phyloP scores from a whole-genome alignment of 2,113 vertebrate genomes.

The Girardinichthys multiradiatus region DNA sequence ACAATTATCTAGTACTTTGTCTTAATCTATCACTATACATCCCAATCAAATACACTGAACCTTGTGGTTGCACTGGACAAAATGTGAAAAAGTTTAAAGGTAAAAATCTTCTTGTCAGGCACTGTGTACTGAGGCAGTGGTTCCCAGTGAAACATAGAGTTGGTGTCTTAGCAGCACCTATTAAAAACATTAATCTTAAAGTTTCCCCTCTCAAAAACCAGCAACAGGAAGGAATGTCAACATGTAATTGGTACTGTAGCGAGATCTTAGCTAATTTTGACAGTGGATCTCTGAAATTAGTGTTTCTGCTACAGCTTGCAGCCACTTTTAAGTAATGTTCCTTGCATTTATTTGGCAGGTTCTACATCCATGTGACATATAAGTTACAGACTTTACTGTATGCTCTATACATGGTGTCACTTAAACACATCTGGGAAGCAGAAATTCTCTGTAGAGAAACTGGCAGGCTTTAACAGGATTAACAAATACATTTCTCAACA shows the following conservation, averaged over 20 bases:
- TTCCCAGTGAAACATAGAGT: too few species aligned
- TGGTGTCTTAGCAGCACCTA: background rate
- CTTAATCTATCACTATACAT: background rate
- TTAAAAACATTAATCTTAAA: background rate
- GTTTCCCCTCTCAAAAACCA: background rate
- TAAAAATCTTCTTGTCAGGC: too few species aligned
- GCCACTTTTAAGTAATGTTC: background rate
- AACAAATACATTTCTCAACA: constrained; percentile 2
- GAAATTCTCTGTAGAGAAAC: background rate
- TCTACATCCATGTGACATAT: constrained; percentile 5
- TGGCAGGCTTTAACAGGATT: background rate
- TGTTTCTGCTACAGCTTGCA: background rate
- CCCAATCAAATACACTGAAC: background rate
- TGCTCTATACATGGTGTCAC: background rate
- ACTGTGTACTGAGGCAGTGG: too few species aligned
- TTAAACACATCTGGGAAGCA: background rate
- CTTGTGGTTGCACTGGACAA: background rate
- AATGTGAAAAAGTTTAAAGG: too few species aligned
- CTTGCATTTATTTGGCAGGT: background rate
- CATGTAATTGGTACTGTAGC: background rate
- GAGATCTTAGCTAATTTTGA: background rate
- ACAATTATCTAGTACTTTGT: background rate
- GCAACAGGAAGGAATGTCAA: background rate
- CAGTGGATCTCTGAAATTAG: background rate
- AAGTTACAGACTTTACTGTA: constrained; percentile 2